Conservation (phyloP, 2,888 invertebrate species). For the Colostygia pectinataria region DNA sequence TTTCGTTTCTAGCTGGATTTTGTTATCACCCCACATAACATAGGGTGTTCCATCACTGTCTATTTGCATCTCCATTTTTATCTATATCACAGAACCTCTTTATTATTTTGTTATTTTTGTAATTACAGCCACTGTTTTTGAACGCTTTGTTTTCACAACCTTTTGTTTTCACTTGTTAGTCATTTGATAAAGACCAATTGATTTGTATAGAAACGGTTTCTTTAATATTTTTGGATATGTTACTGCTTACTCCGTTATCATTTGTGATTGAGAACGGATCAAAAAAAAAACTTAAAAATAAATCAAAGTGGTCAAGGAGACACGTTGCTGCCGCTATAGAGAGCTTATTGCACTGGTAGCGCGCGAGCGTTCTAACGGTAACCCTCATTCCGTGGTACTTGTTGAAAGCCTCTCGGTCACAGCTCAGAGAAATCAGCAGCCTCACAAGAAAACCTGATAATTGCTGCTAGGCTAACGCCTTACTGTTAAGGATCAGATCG, state of each 20-base stretch:
- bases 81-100: neutral
- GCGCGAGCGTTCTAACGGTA: slow-evolving; percentile 53
- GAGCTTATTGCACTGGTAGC: slow-evolving; percentile 40
- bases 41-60: slow-evolving; percentile 83
- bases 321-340: slow-evolving; percentile 20
- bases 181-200: neutral
- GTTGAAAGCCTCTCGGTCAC: slow-evolving; percentile 21
- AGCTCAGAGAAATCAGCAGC: neutral
- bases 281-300: neutral
- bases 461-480: too few relatives aligned
- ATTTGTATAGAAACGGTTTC: neutral
- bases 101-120: too few relatives aligned
- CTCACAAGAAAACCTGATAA: neutral
- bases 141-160: too few relatives aligned
- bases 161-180: too few relatives aligned
- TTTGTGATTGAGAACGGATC: too few relatives aligned
- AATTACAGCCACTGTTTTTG: too few relatives aligned
- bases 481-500: too few relatives aligned
- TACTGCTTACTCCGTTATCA: too few relatives aligned
- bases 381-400: slow-evolving; percentile 38
- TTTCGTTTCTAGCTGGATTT: slow-evolving; percentile 85
- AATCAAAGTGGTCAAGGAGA: slow-evolving; percentile 3
- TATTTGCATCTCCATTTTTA: slow-evolving; percentile 70
- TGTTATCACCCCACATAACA: slow-evolving; percentile 83
- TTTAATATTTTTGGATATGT: too few relatives aligned